phyloP scores from a whole-genome alignment of 2,888 invertebrate genomes.

The Arrhopalites spinosus region DNA sequence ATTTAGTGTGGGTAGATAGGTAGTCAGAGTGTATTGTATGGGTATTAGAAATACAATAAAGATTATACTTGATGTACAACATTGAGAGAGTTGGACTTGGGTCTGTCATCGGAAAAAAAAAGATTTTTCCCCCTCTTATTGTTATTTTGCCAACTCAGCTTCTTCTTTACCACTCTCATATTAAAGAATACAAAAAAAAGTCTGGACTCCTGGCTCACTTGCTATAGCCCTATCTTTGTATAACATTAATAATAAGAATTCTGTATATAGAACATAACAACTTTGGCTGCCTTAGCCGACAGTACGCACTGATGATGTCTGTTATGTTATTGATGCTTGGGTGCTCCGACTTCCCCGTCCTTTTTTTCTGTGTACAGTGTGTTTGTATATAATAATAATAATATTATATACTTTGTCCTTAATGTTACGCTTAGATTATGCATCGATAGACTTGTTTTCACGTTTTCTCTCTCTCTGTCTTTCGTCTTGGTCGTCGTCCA shows the following conservation, averaged over 20 bases:
- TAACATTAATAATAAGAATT: not conserved
- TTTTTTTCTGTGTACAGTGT: not conserved
- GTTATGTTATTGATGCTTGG: conserved; percentile 20
- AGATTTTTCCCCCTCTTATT: not conserved
- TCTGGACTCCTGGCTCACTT: too few species aligned
- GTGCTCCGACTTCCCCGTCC: conserved; percentile 1
- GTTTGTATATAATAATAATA: too few species aligned
- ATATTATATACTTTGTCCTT: too few species aligned
- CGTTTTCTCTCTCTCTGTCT: conserved; percentile 5
- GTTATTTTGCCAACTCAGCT: conserved; percentile 16
- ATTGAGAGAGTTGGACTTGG: too few species aligned
- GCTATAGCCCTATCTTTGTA: too few species aligned
- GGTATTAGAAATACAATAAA: too few species aligned
- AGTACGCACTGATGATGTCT: conserved; percentile 1
- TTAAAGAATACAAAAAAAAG: not conserved
- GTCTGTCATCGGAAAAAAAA: too few species aligned
- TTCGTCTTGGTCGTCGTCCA: conserved; percentile 22
- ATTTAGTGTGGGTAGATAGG: too few species aligned
- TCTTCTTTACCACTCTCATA: not conserved
- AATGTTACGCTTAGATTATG: not conserved
- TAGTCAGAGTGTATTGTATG: too few species aligned
- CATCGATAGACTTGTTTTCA: not conserved
- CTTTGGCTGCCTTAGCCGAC: not conserved
- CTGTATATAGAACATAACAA: not conserved
- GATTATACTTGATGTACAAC: too few species aligned